Evolutionary conservation across 2,888 invertebrate genomes (phyloP), one percentile per base, ranked within the genome.

Genomic region (Calameuta filiformis): DNA sequence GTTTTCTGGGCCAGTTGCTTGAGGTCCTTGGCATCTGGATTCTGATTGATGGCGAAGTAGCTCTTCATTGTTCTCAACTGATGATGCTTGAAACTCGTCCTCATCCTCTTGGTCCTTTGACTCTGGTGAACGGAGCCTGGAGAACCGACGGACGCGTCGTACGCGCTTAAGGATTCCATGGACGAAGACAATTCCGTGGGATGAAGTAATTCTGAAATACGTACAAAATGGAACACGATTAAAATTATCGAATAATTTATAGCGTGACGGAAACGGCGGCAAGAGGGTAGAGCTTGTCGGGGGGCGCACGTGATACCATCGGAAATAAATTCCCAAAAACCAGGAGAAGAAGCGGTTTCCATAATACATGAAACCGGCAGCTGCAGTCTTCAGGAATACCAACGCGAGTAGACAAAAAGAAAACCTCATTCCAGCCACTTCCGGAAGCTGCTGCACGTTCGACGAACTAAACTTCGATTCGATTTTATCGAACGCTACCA

Each of bases 41-140:
- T 99, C 93, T 99, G 99, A 93, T 99, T 99, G 90, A 99, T 96
- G 76, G 98, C 96, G 92, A 99, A 99, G 92, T 99, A 99, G 73
- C 98, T 97, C 92, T 99, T 99, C 99, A 99, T 99, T 76, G 99
- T 98, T 81, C 99, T 93, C 81, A 99, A 94, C 92, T 99, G 99
- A 91, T 99, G 98, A 92, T 99, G 99, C 91, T 99, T 99, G 93
- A 99, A 99, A 85, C 98, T 99, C 75, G 99, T 99, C 79, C 99
- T 94, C 97, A 99, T 99, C 79, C 99, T 94, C 92, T 99, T 99
- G 79, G 97, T 97, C 80, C 98, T 92, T 91, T 93, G 95, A 92
- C 84, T 93, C 90, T 92, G 92, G 81, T 93, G 93, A n/a, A 95
- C 94, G 79, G 94, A 95, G 1, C 95, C 95, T 0, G 95, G 95